These are phyloP conservation scores for Darevskia mixta DNA, from an alignment of 2,797 vertebrate genomes.

Conservation along the genomic window DNA sequence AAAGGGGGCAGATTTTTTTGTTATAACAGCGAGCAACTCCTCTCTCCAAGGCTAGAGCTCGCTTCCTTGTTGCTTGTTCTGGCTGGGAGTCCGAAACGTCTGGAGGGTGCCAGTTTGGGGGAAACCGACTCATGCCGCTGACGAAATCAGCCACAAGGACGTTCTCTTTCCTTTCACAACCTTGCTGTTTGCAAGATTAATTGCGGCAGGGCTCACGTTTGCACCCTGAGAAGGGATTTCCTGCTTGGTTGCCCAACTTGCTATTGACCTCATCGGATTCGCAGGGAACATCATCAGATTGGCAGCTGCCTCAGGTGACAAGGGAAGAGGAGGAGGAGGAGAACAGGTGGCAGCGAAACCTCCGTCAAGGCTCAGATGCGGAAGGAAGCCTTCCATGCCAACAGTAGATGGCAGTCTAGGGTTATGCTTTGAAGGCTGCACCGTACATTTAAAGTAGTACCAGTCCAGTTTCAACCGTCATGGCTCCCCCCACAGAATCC, in stretches of 20 bases:
- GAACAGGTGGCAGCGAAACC: not conserved
- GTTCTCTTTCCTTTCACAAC: not conserved
- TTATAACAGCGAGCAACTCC: not conserved
- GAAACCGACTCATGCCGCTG: fast-evolving
- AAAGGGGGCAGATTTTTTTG: too few relatives aligned
- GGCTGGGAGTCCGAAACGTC: not conserved
- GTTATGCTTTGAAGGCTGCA: too few relatives aligned
- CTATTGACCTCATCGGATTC: not conserved
- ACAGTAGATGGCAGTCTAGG: not conserved
- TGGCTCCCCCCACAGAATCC: too few relatives aligned
- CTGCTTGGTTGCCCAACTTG: not conserved
- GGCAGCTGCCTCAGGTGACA: too few relatives aligned
- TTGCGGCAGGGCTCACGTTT: not conserved
- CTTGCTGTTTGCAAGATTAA: not conserved
- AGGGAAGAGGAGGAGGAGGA: not conserved
- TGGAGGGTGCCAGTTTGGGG: too few relatives aligned
- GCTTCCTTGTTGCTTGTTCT: too few relatives aligned
- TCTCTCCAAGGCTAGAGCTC: not conserved
- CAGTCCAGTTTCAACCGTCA: too few relatives aligned
- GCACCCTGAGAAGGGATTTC: not conserved
- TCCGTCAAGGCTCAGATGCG: too few relatives aligned
- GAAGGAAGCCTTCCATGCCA: not conserved
- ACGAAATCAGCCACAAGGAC: too few relatives aligned
- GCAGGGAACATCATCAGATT: not conserved
- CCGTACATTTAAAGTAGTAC: too few relatives aligned